These are phyloP conservation scores for Drosophila malerkotliana DNA, from an alignment of 1,140 invertebrate genomes.

Conservation along the genomic window DNA sequence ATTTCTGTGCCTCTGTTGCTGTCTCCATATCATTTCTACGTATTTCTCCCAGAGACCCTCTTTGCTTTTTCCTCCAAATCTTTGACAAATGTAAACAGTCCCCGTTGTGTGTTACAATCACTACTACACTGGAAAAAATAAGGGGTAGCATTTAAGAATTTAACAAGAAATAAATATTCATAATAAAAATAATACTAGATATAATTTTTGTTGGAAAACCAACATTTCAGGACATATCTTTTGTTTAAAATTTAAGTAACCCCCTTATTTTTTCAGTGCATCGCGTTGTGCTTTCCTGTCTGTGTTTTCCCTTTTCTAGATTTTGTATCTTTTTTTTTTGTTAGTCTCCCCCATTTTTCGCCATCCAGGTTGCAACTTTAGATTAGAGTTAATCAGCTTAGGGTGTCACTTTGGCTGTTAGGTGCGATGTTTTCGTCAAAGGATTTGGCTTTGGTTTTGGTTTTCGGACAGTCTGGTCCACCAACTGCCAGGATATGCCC, in stretches of 20 bases:
- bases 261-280: not conserved
- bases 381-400: slow-evolving; percentile 81
- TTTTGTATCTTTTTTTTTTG: slow-evolving; percentile 13
- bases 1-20: slow-evolving; percentile 16
- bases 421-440: slow-evolving; percentile 59
- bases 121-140: slow-evolving; percentile 4
- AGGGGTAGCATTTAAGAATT: not conserved
- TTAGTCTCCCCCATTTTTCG: slow-evolving; percentile 29
- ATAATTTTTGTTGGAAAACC: no score
- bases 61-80: slow-evolving; percentile 46
- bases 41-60: not conserved
- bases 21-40: slow-evolving; percentile 11
- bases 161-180: no score
- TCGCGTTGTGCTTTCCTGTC: slow-evolving; percentile 31
- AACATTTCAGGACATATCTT: no score
- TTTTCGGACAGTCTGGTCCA: not conserved
- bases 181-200: no score
- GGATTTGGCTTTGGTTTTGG: slow-evolving; percentile 25
- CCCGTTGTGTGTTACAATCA: slow-evolving; percentile 14
- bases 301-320: slow-evolving; percentile 5
- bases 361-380: slow-evolving; percentile 39
- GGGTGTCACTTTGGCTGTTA: slow-evolving; percentile 77
- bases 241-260: no score
- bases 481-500: not conserved
- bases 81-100: slow-evolving; percentile 78